These are phyloP conservation scores for Rhineura floridana DNA, from an alignment of 2,113 vertebrate genomes.

Conservation along the genomic window DNA sequence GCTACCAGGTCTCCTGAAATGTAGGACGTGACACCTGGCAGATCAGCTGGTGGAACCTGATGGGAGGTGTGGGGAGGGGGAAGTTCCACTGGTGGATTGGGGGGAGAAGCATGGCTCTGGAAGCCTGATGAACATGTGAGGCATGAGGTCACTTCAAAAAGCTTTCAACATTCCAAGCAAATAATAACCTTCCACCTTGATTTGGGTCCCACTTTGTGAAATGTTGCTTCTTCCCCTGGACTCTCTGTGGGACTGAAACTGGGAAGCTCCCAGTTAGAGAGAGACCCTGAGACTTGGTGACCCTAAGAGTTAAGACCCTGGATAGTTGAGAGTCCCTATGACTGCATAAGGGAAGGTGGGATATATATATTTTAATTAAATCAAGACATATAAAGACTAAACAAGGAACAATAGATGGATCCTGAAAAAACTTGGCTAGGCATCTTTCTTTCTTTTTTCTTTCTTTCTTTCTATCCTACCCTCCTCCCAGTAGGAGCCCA, in stretches of 20 bases:
- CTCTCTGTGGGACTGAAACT: neutral
- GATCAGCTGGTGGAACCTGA: neutral
- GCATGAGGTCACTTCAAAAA: neutral
- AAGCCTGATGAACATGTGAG: neutral
- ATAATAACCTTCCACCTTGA: neutral
- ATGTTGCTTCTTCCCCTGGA: neutral
- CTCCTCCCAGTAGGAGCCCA: no score
- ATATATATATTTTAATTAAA: neutral
- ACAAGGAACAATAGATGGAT: neutral
- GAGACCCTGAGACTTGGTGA: slow-evolving; percentile 22
- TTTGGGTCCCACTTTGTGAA: neutral
- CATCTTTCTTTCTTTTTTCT: no score
- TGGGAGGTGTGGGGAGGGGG: no score
- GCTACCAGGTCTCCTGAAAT: neutral
- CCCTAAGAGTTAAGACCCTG: neutral
- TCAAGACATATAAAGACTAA: neutral
- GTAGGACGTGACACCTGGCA: neutral
- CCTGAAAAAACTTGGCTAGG: neutral
- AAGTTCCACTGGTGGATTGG: neutral
- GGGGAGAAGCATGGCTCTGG: neutral
- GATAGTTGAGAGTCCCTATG: neutral
- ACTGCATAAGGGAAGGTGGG: no score
- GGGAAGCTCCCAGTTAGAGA: neutral
- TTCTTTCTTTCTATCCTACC: no score
- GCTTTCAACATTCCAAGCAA: neutral